Percentiles rank a stretch among this genome's conserved stretches.
Conservation (phyloP, 1,140 invertebrate genomes). For the Pteromalus puparum region DNA sequence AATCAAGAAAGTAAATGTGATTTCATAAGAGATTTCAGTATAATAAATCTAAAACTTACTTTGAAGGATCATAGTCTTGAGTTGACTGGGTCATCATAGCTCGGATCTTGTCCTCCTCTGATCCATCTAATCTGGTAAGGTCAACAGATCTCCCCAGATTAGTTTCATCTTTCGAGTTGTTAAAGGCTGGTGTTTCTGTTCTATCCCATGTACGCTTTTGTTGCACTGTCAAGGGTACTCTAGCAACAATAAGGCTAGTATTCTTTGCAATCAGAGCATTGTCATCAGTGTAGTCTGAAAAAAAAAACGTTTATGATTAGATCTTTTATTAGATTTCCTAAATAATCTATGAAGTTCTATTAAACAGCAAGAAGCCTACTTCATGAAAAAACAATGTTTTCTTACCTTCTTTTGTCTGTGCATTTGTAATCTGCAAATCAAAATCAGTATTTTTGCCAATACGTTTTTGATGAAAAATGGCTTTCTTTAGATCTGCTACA, state of each 20-base stretch:
- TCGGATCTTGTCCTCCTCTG: constrained; percentile 97
- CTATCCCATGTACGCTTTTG: constrained; percentile 86
- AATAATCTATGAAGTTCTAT: background rate
- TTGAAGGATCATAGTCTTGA: constrained; percentile 96
- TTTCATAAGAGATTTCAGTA: background rate
- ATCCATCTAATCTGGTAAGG: constrained; percentile 91
- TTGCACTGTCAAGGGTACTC: constrained; percentile 88
- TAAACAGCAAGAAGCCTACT: background rate
- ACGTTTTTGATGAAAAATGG: constrained; percentile 96
- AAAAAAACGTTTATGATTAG: constrained; percentile 60
- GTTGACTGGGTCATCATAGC: constrained; percentile 98
- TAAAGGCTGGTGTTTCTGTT: constrained; percentile 71
- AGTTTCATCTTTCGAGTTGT: constrained; percentile 77
- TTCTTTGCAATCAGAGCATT: constrained; percentile 95
- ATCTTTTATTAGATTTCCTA: constrained; percentile 5
- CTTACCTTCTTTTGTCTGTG: constrained; percentile 97
- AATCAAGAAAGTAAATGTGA: constrained; percentile 25
- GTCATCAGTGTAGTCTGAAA: constrained; percentile 94
- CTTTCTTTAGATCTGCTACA: constrained; percentile 94
- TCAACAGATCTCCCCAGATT: constrained; percentile 82
- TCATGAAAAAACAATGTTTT: background rate
- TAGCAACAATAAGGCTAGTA: constrained; percentile 95
- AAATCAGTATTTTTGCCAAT: constrained; percentile 96
- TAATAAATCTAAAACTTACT: constrained; percentile 78
- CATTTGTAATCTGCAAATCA: constrained; percentile 97